Evolutionary conservation across 2,888 invertebrate species (phyloP), one percentile per base, ranked within the genome.

Genomic region (Muschampia plurimacula): DNA sequence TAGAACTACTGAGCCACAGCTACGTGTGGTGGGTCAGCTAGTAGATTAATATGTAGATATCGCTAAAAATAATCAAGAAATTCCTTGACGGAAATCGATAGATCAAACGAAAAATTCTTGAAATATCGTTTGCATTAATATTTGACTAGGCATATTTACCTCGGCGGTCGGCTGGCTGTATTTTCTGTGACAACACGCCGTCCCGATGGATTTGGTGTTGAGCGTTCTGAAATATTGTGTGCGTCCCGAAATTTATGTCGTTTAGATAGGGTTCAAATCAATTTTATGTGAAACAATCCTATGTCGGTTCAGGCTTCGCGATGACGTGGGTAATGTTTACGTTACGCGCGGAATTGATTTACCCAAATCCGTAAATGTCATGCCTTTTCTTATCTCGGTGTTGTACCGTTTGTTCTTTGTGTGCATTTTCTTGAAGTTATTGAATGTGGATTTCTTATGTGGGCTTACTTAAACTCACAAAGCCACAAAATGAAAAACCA

Each of bases 361-460:
- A 88, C 91, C 90, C 91, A 90, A 88, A 90, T 91, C 89, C 86
- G 88, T 89, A 87, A 86, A 88, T 86, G 90, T 90, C 90, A 89
- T 82, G 82, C 80, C 86, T 86, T 60, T 60, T 60, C 32, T n/a
- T 60, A 10, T 0, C 28, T 13, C 36, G 59, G 12, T 59, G 10
- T 13, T 1, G 46, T 52, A 7, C 52, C 52, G 2, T 52, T n/a
- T 52, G 52, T 52, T 52, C 52, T 52, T 52, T 52, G 49, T n/a
- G 2, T 8, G 49, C 41, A 9, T 9, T 4, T 44, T 44, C 41
- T 44, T 2, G 41, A 8, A 44, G 9, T 9, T 44, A 44, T 39
- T 44, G 41, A 44, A 5, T 44, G 41, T 44, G 9, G 41, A 8
- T 9, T 44, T 44, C 39, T 39, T 39, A n/a, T n/a, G n/a, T n/a